Percentiles rank a stretch among this genome's conserved stretches.
Conservation (phyloP, 2,888 invertebrate genomes). For the Cerastis leucographa region DNA sequence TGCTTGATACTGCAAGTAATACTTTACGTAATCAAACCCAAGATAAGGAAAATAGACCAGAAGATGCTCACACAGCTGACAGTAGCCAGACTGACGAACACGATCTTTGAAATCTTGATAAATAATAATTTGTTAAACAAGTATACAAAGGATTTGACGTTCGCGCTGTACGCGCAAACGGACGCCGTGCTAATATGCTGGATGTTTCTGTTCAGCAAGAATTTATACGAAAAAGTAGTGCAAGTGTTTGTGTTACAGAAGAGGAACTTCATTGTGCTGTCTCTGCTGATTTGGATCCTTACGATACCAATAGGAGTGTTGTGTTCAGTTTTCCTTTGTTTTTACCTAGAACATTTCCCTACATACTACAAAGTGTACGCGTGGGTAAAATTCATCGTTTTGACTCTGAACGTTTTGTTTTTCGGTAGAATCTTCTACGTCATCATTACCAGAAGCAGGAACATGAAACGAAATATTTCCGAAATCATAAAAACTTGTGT, state of each 20-base stretch:
- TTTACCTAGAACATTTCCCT: neutral
- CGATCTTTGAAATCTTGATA: slow-evolving; percentile 72
- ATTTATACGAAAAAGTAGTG: slow-evolving; percentile 81
- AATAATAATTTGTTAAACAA: slow-evolving; percentile 5
- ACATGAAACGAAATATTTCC: slow-evolving; percentile 34
- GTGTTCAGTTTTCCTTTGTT: slow-evolving; percentile 53
- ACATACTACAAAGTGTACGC: slow-evolving; percentile 70
- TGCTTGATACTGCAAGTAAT: slow-evolving; percentile 73
- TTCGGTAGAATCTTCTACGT: slow-evolving; percentile 78
- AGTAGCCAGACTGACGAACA: slow-evolving; percentile 75
- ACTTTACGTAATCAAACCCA: slow-evolving; percentile 70
- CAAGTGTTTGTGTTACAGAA: slow-evolving; percentile 73
- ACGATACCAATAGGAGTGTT: slow-evolving; percentile 74
- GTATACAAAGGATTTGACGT: slow-evolving; percentile 52
- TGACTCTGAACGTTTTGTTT: slow-evolving; percentile 74
- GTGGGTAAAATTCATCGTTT: slow-evolving; percentile 74
- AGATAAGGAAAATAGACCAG: slow-evolving; percentile 78
- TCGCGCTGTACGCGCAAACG: slow-evolving; percentile 73
- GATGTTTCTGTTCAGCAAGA: slow-evolving; percentile 83
- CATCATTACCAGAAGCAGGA: slow-evolving; percentile 62
- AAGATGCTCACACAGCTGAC: slow-evolving; percentile 78
- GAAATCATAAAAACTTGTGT: slow-evolving; percentile 63
- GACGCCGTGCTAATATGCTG: slow-evolving; percentile 78
- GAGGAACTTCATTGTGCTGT: slow-evolving; percentile 66
- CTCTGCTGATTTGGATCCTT: slow-evolving; percentile 71